Percentiles rank a stretch among this genome's conserved stretches.
These are phyloP conservation scores for Agonopterix subpropinquella DNA, from an alignment of 2,888 invertebrate species.

Conservation along the genomic window DNA sequence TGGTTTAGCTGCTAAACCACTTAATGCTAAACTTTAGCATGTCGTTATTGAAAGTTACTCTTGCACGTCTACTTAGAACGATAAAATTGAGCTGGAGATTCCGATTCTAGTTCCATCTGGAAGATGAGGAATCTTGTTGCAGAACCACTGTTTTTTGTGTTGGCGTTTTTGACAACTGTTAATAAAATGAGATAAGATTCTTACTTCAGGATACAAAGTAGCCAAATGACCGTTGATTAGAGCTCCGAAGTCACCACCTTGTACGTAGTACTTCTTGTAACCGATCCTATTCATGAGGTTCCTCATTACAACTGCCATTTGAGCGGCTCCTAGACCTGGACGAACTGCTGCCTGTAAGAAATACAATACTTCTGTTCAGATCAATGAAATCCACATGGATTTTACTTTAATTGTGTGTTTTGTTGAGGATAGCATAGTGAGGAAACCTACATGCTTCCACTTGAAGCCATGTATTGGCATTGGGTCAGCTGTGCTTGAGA, in stretches of 20 bases:
- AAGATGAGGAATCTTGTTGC: slow-evolving; percentile 68
- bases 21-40: no score
- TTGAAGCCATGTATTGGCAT: no score
- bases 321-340: slow-evolving; percentile 65
- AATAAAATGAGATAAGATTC: neutral
- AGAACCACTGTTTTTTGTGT: neutral
- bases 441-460: no score
- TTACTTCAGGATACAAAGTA: slow-evolving; percentile 48
- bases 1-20: no score
- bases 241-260: slow-evolving; percentile 49
- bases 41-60: no score
- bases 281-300: slow-evolving; percentile 80
- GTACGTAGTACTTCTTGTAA: slow-evolving; percentile 73
- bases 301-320: slow-evolving; percentile 70
- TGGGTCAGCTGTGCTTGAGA: no score
- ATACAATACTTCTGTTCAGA: neutral
- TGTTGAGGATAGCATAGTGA: no score
- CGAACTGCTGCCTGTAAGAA: slow-evolving; percentile 57
- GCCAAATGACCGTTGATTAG: slow-evolving; percentile 37
- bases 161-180: no score
- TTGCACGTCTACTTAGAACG: no score
- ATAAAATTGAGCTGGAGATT: no score
- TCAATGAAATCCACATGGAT: no score
- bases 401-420: no score
- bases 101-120: slow-evolving; percentile 75